Base-by-base conservation (phyloP, 2,113 vertebrate genomes). In the Rhea americana region DNA sequence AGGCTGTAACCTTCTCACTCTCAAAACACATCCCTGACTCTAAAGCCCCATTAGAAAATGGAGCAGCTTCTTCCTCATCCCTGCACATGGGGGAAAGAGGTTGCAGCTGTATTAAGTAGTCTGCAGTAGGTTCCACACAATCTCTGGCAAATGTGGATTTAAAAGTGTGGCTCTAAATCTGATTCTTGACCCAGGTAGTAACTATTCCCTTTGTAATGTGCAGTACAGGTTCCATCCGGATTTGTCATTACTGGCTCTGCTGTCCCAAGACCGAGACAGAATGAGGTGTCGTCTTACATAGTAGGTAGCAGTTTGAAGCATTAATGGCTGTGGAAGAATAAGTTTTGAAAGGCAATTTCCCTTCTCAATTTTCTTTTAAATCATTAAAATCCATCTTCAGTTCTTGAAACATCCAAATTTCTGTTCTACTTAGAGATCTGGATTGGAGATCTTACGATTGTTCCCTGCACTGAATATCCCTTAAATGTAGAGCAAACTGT, bases 331-430 rank as follows among this genome's bases (percentile, higher is more conserved):
- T 84, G 86, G 88, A 91, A 94, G 84, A 21, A n/a, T 16, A 93
- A 91, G 82, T 91, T 95, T 91, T 95, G 94, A 96, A 95, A 94
- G 86, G 75, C 89, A 96, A 94, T 95, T 96, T 96, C 79, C 92
- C 56, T 51, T 95, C 95, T 95, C 93, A 95, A 91, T 95, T 96
- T 96, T 94, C 91, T 94, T 50, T 93, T 50, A 86, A 91, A 86
- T 95, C 90, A 95, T 96, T 95, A 96, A 95, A 95, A 96, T 96
- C 93, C 90, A 85, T 96, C 90, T 91, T 95, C 18, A 3, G 58
- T 83, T 94, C 84, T 87, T 55, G 82, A 92, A 95, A 91, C 82
- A 87, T 47, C 84, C 65, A 81, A 66, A 93, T 95, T 95, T 91
- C 84, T 92, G 70, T 80, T 95, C 92, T 79, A 56, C 94, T 78